These are phyloP conservation scores for Anaspis maculata DNA, from an alignment of 2,888 invertebrate genomes.

Conservation along the genomic window DNA sequence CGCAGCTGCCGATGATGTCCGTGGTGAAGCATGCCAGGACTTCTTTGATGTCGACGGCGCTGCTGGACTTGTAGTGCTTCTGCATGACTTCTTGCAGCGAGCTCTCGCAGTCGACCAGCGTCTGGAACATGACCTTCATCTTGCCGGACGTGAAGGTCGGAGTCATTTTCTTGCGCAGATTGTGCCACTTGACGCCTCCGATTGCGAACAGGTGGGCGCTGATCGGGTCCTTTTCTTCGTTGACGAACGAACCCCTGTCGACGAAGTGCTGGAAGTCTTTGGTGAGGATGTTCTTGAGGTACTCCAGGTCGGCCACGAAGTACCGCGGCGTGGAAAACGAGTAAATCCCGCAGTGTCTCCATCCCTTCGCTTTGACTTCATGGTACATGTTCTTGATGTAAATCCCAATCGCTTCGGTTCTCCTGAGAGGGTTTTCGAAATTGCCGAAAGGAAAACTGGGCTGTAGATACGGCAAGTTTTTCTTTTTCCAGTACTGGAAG, in stretches of 20 bases:
- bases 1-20: conserved; percentile 52
- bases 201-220: conserved; percentile 5
- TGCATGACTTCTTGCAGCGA: conserved; percentile 44
- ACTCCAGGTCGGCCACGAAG: conserved; percentile 8
- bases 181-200: conserved; percentile 6
- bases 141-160: conserved; percentile 10
- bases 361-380: conserved; percentile 3
- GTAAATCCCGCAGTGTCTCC: conserved; percentile 11
- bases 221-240: conserved; percentile 9
- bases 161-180: conserved; percentile 6
- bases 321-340: conserved; percentile 4
- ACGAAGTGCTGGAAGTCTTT: conserved; percentile 13
- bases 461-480: conserved; percentile 2
- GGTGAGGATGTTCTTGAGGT: conserved; percentile 9
- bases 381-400: conserved; percentile 5
- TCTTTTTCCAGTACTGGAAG: conserved; percentile 10
- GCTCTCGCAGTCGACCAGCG: conserved; percentile 37
- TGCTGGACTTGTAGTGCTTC: conserved; percentile 27
- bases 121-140: conserved; percentile 9
- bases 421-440: not conserved
- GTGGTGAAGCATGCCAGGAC: conserved; percentile 49
- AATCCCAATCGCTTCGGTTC: conserved; percentile 1
- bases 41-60: conserved; percentile 36
- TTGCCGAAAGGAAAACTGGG: conserved; percentile 1
- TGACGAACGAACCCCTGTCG: conserved; percentile 9